Base-by-base conservation (phyloP, 2,113 vertebrate genomes). In the Dryoscopus gambensis region DNA sequence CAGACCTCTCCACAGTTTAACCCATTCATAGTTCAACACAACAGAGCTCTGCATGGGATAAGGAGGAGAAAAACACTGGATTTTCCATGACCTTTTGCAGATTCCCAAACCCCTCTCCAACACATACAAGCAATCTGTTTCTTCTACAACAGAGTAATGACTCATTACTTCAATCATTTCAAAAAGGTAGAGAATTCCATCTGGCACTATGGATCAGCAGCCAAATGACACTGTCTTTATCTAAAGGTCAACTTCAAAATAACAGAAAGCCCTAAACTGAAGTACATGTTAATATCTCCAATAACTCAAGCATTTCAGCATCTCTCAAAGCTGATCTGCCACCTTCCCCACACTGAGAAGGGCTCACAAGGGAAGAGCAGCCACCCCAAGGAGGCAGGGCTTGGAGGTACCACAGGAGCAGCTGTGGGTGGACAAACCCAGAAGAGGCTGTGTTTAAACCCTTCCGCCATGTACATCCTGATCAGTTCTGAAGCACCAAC, bases 401-500 rank as follows among this genome's bases (percentile, higher is more conserved):
- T 67, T 28, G 16, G 56, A 52, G 23, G 6, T 31, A 81, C 31
- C 20, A 11, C 0, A 0, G 37, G 44, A 78, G n/a, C 50, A 82
- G 42, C 59, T 35, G 12, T 8, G 21, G 27, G 8, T 9, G 8
- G 7, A 16, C 42, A 83, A 35, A 33, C 15, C 2, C 1, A 73
- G 11, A 9, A 8, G 15, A 25, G 3, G 15, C 46, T 57, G 11
- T 2, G 9, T 7, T 44, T 37, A 60, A 68, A 65, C 27, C 25
- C 18, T 62, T 37, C 49, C 31, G 47, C n/a, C 24, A 0, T 0
- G 2, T 3, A 7, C 5, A 40, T 31, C 27, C 47, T 14, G 5
- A 23, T 11, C n/a, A 37, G 4, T 4, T 27, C 33, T 0, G 1
- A 60, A 76, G 9, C 1, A 1, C 35, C 13, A 3, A 33, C 1